Evolutionary conservation across 2,113 vertebrate genomes (phyloP).

Genomic region (Apeltes quadracus): DNA sequence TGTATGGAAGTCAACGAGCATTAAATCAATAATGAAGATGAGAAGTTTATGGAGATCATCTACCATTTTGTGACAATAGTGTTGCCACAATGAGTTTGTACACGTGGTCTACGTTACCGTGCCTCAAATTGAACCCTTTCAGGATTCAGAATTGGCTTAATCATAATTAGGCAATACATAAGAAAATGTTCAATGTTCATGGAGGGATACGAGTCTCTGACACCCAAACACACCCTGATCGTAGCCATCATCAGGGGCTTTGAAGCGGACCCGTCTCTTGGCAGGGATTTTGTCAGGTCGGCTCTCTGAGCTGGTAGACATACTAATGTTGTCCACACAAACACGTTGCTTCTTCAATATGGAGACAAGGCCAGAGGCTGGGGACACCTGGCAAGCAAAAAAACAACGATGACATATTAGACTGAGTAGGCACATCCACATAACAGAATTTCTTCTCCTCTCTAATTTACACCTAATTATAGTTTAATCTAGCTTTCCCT

Average conservation of each 20-base stretch:
- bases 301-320: slow-evolving; percentile 66
- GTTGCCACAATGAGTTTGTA: not conserved
- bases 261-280: slow-evolving; percentile 92
- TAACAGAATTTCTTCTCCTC: not conserved
- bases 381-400: slow-evolving; percentile 80
- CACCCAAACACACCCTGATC: slow-evolving; percentile 84
- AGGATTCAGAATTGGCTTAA: not conserved
- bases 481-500: not conserved
- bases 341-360: slow-evolving; percentile 90
- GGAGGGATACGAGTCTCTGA: not conserved
- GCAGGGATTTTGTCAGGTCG: slow-evolving; percentile 74
- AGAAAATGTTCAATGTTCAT: not conserved
- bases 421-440: slow-evolving; percentile 2
- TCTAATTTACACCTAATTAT: slow-evolving; percentile 14
- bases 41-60: not conserved
- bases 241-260: slow-evolving; percentile 87
- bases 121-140: not conserved
- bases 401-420: not conserved
- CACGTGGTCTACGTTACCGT: not conserved
- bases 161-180: not conserved
- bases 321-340: slow-evolving; percentile 61
- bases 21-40: not conserved
- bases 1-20: not conserved
- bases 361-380: slow-evolving; percentile 89
- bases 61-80: slow-evolving; percentile 3